phyloP scores from a whole-genome alignment of 1,140 invertebrate species.

The Drosophila mayri region DNA sequence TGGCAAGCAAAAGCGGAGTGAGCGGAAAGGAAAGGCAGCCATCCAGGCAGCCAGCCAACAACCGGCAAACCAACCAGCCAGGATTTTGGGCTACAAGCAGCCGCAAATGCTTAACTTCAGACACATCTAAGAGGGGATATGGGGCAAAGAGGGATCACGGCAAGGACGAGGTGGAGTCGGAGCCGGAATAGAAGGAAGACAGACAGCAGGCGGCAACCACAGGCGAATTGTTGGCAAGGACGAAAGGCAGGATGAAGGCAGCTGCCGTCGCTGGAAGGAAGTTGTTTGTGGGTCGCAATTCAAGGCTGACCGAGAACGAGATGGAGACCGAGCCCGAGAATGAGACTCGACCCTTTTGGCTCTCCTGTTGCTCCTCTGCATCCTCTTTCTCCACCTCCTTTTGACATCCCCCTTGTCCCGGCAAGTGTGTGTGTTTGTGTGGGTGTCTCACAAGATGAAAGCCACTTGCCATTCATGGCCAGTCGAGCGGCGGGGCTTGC shows the following conservation, averaged over 20 bases:
- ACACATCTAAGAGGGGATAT: constrained; percentile 41
- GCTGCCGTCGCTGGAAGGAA: constrained; percentile 66
- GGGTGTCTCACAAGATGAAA: constrained; percentile 80
- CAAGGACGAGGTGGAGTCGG: constrained; percentile 1
- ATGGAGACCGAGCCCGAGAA: constrained; percentile 20
- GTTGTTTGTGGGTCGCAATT: constrained; percentile 79
- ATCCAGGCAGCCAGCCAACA: constrained; percentile 38
- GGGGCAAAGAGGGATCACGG: background rate
- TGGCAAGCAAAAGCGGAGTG: background rate
- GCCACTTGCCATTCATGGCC: constrained; percentile 75
- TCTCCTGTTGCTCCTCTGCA: constrained; percentile 40
- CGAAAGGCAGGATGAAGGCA: constrained; percentile 52
- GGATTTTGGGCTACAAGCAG: constrained; percentile 80
- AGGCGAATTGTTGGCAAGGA: constrained; percentile 76
- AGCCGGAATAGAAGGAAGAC: constrained; percentile 48
- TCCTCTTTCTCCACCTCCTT: background rate
- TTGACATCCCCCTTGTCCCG: background rate
- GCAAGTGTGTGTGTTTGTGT: constrained; percentile 26
- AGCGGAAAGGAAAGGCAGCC: constrained; percentile 34
- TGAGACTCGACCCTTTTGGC: constrained; percentile 64
- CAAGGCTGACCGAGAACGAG: constrained; percentile 57
- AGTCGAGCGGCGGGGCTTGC: constrained; percentile 52
- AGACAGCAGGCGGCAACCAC: constrained; percentile 68
- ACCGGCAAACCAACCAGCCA: constrained; percentile 55
- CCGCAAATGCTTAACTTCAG: constrained; percentile 82